These are phyloP conservation scores for Tapirus terrestris DNA, from an alignment of 2,113 vertebrate genomes.

Conservation along the genomic window DNA sequence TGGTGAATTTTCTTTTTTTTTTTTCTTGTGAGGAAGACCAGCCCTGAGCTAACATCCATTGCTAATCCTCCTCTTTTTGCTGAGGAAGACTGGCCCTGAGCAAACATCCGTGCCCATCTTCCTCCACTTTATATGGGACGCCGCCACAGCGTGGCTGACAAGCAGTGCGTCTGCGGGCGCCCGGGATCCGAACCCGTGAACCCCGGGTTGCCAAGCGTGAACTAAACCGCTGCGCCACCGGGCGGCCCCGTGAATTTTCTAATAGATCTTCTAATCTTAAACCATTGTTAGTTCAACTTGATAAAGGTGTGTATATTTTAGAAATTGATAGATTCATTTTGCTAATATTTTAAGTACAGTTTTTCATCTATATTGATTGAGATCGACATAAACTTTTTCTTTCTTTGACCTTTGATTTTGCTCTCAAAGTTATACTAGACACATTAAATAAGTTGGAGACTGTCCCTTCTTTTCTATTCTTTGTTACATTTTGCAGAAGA, in stretches of 20 bases:
- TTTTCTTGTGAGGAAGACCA: too few relatives aligned
- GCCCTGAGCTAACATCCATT: too few relatives aligned
- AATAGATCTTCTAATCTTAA: conserved; percentile 24
- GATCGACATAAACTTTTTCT: not conserved
- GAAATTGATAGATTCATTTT: not conserved
- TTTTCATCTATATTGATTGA: not conserved
- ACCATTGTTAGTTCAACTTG: not conserved
- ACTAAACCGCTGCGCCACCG: too few relatives aligned
- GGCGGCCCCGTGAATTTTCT: conserved; percentile 13
- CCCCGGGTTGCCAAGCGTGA: too few relatives aligned
- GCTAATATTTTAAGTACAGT: not conserved
- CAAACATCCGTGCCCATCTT: too few relatives aligned
- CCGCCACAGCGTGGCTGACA: too few relatives aligned
- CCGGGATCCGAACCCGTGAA: too few relatives aligned
- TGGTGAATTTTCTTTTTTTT: not conserved
- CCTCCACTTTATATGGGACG: too few relatives aligned
- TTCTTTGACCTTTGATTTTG: not conserved
- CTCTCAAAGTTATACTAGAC: not conserved
- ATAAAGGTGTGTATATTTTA: not conserved
- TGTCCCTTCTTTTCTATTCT: not conserved
- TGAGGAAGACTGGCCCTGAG: too few relatives aligned
- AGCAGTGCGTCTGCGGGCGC: too few relatives aligned
- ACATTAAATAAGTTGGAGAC: not conserved
- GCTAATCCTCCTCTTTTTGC: too few relatives aligned
- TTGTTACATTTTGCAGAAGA: not conserved